Conservation (phyloP, 2,888 invertebrate genomes). For the Lochmaea capreae region DNA sequence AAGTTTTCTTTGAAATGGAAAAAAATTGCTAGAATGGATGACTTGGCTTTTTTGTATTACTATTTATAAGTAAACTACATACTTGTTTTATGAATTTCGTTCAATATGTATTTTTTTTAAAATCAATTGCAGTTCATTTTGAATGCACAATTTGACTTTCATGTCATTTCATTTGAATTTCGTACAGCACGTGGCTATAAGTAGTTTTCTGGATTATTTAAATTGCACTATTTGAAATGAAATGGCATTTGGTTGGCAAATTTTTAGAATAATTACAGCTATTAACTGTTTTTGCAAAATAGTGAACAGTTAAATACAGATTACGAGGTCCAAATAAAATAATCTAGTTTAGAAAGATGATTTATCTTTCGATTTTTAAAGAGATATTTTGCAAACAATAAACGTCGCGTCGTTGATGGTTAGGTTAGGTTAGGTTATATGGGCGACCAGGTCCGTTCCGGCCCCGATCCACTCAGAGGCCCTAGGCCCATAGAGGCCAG, state of each 20-base stretch:
- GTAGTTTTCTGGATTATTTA: constrained; percentile 14
- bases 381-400: no score
- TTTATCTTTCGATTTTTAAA: no score
- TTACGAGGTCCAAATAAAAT: not conserved
- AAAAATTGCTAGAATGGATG: no score
- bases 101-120: not conserved
- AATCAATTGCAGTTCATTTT: not conserved
- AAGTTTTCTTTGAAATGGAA: no score
- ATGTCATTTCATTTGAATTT: not conserved
- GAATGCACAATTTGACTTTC: not conserved
- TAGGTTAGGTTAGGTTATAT: no score
- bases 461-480: no score
- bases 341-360: not conserved
- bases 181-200: constrained; percentile 8
- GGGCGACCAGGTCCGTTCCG: no score
- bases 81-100: not conserved
- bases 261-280: constrained; percentile 9
- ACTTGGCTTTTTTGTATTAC: no score
- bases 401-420: no score
- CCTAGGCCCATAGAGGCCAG: no score
- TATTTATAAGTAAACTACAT: no score
- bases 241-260: constrained; percentile 17
- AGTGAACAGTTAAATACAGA: not conserved
- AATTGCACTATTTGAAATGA: constrained; percentile 9
- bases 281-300: not conserved